Percentiles rank a stretch among this genome's conserved stretches.
Conservation (phyloP, 2,113 vertebrate species). For the Orcinus orca region DNA sequence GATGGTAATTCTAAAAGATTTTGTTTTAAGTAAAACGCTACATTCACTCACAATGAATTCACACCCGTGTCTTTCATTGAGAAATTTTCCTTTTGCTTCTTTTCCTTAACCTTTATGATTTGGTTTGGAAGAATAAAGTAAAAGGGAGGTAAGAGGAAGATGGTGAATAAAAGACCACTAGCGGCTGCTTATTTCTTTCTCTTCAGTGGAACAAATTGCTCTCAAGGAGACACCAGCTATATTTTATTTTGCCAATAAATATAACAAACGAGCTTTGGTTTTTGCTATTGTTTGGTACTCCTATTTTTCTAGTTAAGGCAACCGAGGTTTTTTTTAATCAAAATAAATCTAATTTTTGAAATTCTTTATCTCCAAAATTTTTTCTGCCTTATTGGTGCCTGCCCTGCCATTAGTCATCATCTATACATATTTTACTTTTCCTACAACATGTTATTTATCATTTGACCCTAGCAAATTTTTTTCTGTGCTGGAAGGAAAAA, state of each 20-base stretch:
- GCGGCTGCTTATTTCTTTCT: background rate
- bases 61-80: background rate
- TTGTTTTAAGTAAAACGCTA: background rate
- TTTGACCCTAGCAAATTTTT: background rate
- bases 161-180: background rate
- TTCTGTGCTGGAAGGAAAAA: background rate
- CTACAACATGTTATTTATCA: background rate
- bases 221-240: background rate
- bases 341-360: constrained; percentile 24
- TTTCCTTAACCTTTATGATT: background rate
- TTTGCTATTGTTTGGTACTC: background rate
- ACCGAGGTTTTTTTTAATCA: background rate
- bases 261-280: background rate
- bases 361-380: background rate
- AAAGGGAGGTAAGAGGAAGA: background rate
- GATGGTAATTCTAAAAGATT: no score
- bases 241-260: constrained; percentile 40
- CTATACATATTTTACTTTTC: background rate
- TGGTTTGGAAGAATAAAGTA: background rate
- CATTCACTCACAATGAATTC: background rate
- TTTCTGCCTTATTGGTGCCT: background rate
- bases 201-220: background rate
- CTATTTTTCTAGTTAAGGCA: background rate
- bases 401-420: background rate
- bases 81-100: background rate